Percentiles rank a stretch among this genome's conserved stretches.
These are phyloP conservation scores for Oryzias woworae DNA, from an alignment of 2,113 vertebrate species.

Conservation along the genomic window DNA sequence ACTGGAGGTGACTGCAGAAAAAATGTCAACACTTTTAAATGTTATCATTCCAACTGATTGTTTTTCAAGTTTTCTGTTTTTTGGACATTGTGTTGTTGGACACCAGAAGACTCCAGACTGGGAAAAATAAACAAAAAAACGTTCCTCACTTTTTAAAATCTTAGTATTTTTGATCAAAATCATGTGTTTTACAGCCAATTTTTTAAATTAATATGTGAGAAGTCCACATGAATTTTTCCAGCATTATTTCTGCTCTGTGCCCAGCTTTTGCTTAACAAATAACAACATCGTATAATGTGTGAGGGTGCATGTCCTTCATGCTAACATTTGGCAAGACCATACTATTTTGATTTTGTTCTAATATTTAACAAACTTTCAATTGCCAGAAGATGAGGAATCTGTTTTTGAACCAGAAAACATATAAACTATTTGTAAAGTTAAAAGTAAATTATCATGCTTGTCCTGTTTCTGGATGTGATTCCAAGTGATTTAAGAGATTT, in stretches of 20 bases:
- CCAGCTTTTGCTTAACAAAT: neutral
- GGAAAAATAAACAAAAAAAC: no score
- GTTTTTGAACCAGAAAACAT: neutral
- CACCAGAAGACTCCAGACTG: no score
- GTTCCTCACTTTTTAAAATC: no score
- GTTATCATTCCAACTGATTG: no score
- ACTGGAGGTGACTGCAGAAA: no score
- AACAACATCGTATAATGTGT: neutral
- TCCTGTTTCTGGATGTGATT: constrained; percentile 43
- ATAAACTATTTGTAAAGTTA: neutral
- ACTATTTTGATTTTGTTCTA: neutral
- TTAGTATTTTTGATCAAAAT: no score
- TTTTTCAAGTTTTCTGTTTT: no score
- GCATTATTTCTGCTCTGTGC: neutral
- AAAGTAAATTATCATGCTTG: neutral
- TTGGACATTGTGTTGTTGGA: no score
- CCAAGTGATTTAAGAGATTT: constrained; percentile 43
- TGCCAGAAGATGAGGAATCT: neutral
- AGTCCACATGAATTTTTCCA: neutral
- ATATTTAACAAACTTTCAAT: neutral
- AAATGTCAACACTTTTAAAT: no score
- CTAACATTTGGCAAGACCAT: neutral
- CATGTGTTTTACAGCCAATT: no score
- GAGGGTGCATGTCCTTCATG: neutral
- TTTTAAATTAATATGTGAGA: neutral